phyloP scores from a whole-genome alignment of 1,140 invertebrate genomes.

The Panagrolaimus sp. region DNA sequence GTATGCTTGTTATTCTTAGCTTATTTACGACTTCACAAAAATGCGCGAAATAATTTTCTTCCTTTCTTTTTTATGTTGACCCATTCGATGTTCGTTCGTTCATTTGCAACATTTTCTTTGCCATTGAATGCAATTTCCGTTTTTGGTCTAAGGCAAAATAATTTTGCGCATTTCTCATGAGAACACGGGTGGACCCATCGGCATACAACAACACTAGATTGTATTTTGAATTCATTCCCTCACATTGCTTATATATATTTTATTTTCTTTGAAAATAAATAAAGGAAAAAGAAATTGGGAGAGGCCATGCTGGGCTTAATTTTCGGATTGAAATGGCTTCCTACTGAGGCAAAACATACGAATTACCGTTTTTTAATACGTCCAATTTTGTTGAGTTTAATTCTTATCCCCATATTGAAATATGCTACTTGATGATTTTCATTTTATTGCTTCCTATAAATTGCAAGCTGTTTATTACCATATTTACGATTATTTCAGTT shows the following conservation, averaged over 20 bases:
- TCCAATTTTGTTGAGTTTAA: neutral
- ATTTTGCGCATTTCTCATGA: constrained; percentile 15
- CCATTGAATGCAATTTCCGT: constrained; percentile 12
- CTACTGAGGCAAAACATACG: neutral
- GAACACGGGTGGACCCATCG: constrained; percentile 2
- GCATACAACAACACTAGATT: neutral
- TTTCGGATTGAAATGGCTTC: neutral
- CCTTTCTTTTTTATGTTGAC: too few relatives aligned
- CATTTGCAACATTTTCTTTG: too few relatives aligned
- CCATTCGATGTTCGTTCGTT: too few relatives aligned
- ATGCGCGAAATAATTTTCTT: too few relatives aligned
- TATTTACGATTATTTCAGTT: neutral
- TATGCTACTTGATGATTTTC: neutral
- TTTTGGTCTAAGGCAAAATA: constrained; percentile 1
- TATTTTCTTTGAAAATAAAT: too few relatives aligned
- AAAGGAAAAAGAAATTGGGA: neutral
- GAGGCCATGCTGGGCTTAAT: constrained; percentile 10
- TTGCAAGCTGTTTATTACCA: constrained; percentile 13
- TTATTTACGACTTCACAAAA: too few relatives aligned
- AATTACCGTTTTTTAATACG: neutral
- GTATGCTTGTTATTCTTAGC: too few relatives aligned
- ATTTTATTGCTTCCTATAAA: neutral
- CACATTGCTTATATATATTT: neutral
- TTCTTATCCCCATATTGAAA: neutral
- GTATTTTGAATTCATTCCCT: constrained; percentile 12